Evolutionary conservation across 2,797 vertebrate species (phyloP).

Genomic region (Poecilia wingei): DNA sequence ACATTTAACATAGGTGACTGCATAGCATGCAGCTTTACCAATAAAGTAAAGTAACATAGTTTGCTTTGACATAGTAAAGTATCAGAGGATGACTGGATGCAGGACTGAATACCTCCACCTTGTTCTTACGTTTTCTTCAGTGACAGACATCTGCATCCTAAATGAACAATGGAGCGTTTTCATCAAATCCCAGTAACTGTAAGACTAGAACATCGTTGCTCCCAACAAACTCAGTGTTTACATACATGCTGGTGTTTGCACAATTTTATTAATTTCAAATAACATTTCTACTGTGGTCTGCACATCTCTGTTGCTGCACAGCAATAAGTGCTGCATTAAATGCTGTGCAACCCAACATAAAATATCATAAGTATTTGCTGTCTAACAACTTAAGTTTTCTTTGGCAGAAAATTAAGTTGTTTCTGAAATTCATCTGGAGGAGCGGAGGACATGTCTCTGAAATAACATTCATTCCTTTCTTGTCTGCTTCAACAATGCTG

Average conservation of each 20-base stretch:
- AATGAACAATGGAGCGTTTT: no score
- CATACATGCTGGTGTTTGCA: no score
- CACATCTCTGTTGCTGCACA: no score
- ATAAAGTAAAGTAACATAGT: not conserved
- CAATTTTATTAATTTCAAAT: no score
- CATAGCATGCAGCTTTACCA: no score
- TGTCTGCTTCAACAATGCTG: slow-evolving; percentile 1
- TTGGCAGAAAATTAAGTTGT: not conserved
- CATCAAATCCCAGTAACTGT: no score
- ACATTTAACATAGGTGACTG: no score
- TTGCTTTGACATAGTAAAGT: not conserved
- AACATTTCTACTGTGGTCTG: no score
- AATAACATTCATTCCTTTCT: not conserved
- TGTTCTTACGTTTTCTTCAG: not conserved
- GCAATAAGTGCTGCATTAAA: no score
- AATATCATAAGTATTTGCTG: not conserved
- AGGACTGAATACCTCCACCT: not conserved
- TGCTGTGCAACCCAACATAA: no score
- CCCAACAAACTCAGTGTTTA: no score
- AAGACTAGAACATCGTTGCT: no score
- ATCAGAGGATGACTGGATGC: not conserved
- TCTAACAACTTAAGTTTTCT: not conserved
- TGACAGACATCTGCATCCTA: not conserved
- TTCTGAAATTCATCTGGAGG: not conserved
- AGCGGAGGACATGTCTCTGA: not conserved